Base-by-base conservation (phyloP, 2,888 invertebrate genomes). In the Pterostichus madidus region DNA sequence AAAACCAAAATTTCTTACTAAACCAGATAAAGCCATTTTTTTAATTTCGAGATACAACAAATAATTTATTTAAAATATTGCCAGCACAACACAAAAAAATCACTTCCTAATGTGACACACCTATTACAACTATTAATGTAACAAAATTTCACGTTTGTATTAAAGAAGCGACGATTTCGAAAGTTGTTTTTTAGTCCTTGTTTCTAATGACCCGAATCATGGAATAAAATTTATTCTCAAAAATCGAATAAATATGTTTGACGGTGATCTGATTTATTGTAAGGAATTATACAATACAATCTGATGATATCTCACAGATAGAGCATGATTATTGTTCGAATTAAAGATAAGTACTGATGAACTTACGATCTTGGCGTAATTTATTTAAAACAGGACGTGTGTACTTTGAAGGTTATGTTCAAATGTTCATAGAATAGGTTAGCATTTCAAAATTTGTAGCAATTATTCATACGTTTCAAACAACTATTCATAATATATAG, bases 21-120 rank as follows among this genome's bases (percentile, higher is more conserved):
- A 32, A 77, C 59, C 68, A 46, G 78, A 71, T 64, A 77, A 84
- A 44, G 84, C 83, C 84, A 84, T 84, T 31, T 59, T 81, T 8
- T 75, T 81, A n/a, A 5, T 39, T 44, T 24, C 3, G 24, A 53
- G 56, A 2, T 46, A 8, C 3, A 8, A 46, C 46, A 2, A 15
- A 68, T 44, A n/a, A 46, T 15, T 10, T 32, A 39, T 17, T 73
- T 73, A 39, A n/a, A 44, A 44, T 71, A 59, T 49, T 61, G 7
- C 35, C 31, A 31, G 10, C 49, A 49, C 49, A 49, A 17, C 13
- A 73, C 73, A 52, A 76, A 52, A 24, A 52, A 76, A 52, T 44
- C 71, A 46, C 24, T 46, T 39, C 10, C 17, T 32, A 3, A 17
- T 44, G 71, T 71, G 39, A 17, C 46, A 39, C 71, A 39, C 31